phyloP scores from a whole-genome alignment of 2,113 vertebrate species.

The Pedionomus torquatus region DNA sequence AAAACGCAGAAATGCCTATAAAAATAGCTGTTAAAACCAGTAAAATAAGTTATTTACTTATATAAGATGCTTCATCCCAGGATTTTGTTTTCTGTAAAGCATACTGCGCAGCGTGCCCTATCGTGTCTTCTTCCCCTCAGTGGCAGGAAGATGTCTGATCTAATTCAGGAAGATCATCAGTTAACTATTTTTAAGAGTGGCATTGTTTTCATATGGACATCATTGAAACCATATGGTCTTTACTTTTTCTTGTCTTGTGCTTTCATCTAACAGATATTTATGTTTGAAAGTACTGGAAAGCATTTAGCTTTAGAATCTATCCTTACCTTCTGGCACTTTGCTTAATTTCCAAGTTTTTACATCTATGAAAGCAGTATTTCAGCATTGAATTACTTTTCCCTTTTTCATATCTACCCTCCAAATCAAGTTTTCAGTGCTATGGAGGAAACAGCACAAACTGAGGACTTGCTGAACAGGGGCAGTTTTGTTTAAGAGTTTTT shows the following conservation, averaged over 20 bases:
- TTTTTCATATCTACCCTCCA: slow-evolving; percentile 15
- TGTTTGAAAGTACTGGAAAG: slow-evolving; percentile 70
- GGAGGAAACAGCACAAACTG: neutral
- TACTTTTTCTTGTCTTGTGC: slow-evolving; percentile 59
- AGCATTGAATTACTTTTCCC: neutral
- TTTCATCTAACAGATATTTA: slow-evolving; percentile 73
- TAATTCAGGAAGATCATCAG: slow-evolving; percentile 54
- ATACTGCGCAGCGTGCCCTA: neutral
- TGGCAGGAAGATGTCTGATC: slow-evolving; percentile 56
- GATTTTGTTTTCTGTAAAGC: slow-evolving; percentile 24
- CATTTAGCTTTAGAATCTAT: slow-evolving; percentile 64
- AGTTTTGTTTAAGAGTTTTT: neutral
- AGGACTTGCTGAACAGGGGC: neutral
- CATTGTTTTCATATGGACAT: slow-evolving; percentile 68
- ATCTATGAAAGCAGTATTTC: slow-evolving; percentile 60
- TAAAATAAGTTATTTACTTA: slow-evolving; percentile 43
- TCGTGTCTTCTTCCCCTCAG: slow-evolving; percentile 38
- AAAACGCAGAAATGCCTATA: slow-evolving; percentile 37
- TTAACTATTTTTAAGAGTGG: slow-evolving; percentile 57
- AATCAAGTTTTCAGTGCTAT: neutral
- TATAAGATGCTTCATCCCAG: neutral
- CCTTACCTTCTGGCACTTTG: slow-evolving; percentile 64
- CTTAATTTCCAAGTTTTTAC: slow-evolving; percentile 63
- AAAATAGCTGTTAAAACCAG: slow-evolving; percentile 4
- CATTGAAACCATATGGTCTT: slow-evolving; percentile 72